Evolutionary conservation across 2,797 vertebrate species (phyloP).

Genomic region (Notolepis coatsorum): DNA sequence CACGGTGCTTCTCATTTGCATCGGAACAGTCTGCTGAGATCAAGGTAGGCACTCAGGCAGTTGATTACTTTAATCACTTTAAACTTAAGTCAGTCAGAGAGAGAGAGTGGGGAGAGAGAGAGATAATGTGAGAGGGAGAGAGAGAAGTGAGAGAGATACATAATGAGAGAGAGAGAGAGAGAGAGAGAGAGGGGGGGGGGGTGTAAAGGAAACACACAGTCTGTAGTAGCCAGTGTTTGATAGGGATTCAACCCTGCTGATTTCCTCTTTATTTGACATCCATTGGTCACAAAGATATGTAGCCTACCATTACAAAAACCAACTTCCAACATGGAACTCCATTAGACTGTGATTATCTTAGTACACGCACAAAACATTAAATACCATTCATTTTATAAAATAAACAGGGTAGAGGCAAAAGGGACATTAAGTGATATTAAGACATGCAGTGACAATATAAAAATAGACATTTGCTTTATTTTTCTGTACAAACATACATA

Average conservation of each 20-base stretch:
- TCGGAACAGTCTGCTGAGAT: no score
- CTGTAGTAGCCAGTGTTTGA: conserved; percentile 27
- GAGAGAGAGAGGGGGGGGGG: conserved; percentile 10
- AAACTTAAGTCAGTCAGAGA: no score
- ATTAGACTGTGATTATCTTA: conserved; percentile 67
- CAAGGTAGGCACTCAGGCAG: no score
- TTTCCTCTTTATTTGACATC: conserved; percentile 72
- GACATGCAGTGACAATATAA: conserved; percentile 90
- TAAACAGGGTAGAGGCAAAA: conserved; percentile 45
- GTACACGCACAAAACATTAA: conserved; percentile 69
- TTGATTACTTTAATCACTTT: no score
- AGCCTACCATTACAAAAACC: conserved; percentile 73
- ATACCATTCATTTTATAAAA: conserved; percentile 75
- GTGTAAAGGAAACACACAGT: conserved; percentile 31
- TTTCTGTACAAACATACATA: conserved; percentile 84
- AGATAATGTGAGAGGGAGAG: no score
- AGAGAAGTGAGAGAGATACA: no score
- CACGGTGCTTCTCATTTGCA: no score
- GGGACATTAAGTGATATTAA: conserved; percentile 64
- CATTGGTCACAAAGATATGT: conserved; percentile 67
- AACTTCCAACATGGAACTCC: conserved; percentile 71
- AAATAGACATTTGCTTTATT: conserved; percentile 95
- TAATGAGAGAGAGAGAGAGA: background rate
- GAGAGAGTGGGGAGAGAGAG: background rate
- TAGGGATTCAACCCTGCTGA: conserved; percentile 7